Evolutionary conservation across 2,113 vertebrate genomes (phyloP), one percentile per base, ranked within the genome.

Genomic region (Sphaerodactylus townsendi): DNA sequence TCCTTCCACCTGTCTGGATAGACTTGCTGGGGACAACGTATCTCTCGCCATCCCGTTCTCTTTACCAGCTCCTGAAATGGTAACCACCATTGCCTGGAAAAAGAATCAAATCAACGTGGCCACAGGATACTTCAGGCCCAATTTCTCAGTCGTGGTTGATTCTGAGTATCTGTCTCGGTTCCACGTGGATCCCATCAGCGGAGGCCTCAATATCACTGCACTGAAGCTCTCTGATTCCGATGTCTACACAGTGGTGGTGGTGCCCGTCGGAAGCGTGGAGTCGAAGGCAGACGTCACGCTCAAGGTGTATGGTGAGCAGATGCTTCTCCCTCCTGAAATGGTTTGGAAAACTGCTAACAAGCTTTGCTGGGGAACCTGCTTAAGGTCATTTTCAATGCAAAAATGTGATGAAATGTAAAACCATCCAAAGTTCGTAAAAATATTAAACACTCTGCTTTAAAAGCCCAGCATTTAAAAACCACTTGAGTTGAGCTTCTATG

Each of bases 261-360:
- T 91, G n/a, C 79, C 62, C 3, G 85, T 90, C 0, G 93, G 91
- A 17, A 66, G 84, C 28, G 41, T 83, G 7, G 48, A 28, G 64
- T 85, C 87, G 77, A 82, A 75, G 30, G 86, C 1, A 23, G 85
- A 93, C 83, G 84, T 95, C 85, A 83, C 33, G 0, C 83, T 95
- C 71, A 59, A 9, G 10, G 93, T 95, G 3, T 95, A 93, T 7
- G 93, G 94, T 95, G 89, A 94, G 93, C 88, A 86, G 59, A 10
- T 3, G 7, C 23, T 56, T 56, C 21, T 2, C 59, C 21, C 56
- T 59, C 25, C 56, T 59, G 56, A 25, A 56, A 56, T 4, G 4
- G 56, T 25, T 6, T 53, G 50, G 50, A 11, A 53, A 53, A 53
- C 3, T 2, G 4, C 50, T 53, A 19, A 53, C n/a, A n/a, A n/a